Evolutionary conservation across 2,797 vertebrate genomes (phyloP), one percentile per base, ranked within the genome.

Genomic region (Phrynocephalus vlangalii): DNA sequence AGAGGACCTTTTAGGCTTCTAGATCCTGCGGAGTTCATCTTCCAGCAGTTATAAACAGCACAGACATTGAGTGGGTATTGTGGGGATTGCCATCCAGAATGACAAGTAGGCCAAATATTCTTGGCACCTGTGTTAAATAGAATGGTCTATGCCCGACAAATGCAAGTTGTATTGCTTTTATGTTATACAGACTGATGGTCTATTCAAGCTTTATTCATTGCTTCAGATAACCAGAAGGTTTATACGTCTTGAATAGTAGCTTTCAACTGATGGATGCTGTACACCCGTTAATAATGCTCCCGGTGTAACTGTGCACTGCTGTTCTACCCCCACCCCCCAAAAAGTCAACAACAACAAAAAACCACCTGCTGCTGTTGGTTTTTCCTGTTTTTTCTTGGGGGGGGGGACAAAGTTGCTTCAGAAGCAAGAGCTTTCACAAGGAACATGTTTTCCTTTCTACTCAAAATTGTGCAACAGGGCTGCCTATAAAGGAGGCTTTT

Each of bases 211-310:
- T 90, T 88, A 3, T 30, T 67, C 16, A 10, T 1, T 63, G 68
- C 73, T 83, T 33, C 48, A 83, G 71, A 78, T n/a, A 56, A 84
- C 77, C 67, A 67, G 9, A 3, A 77, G 70, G 26, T 63, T 66
- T 75, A 72, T 38, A 38, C 0, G 52, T 6, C 5, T 11, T 7
- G 33, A 0, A 26, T 88, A 52, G 28, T 2, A 73, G 5, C 7
- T 5, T 48, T 79, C 33, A 0, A 0, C 0, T 11, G 8, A 22
- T 13, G 10, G n/a, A 11, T 63, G 56, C 0, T 3, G 48, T 60
- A 77, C 13, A 10, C 13, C 2, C 28, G 18, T 0, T 24, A 75
- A 77, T 18, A 75, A 80, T 18, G 20, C 38, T 30, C 56, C 13
- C 1, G 11, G 33, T 82, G 48, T 80, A 26, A 0, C 26, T 86